Conservation (phyloP, 2,888 invertebrate genomes). For the Halocaridina rubra region DNA sequence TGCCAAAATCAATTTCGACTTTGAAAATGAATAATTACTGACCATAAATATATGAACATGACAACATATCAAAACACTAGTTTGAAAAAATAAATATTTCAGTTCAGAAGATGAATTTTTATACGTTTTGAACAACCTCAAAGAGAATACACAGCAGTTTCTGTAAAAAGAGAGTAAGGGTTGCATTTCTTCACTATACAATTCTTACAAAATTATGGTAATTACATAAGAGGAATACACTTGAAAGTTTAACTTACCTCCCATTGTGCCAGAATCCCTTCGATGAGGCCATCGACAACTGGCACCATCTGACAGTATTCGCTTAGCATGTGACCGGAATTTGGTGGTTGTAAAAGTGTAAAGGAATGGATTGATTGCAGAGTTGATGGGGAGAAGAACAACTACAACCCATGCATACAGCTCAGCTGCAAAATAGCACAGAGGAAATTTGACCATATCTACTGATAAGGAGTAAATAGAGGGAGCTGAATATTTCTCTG, state of each 20-base stretch:
- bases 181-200: not conserved
- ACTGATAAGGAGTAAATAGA: too few relatives aligned
- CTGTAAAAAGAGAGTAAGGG: too few relatives aligned
- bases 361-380: slow-evolving; percentile 75
- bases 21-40: too few relatives aligned
- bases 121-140: too few relatives aligned
- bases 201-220: not conserved
- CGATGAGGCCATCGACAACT: not conserved
- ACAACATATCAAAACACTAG: not conserved
- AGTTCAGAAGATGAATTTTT: too few relatives aligned
- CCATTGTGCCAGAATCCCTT: not conserved
- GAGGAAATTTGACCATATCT: too few relatives aligned
- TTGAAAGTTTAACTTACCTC: too few relatives aligned
- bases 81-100: not conserved
- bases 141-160: too few relatives aligned
- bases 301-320: not conserved
- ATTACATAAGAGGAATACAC: not conserved
- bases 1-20: too few relatives aligned
- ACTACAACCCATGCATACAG: slow-evolving; percentile 77
- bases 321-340: slow-evolving; percentile 71
- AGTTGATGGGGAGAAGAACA: slow-evolving; percentile 77
- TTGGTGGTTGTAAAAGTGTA: slow-evolving; percentile 79
- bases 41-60: too few relatives aligned
- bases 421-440: slow-evolving; percentile 70
- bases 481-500: too few relatives aligned